Evolutionary conservation across 2,797 vertebrate species (phyloP), one percentile per base, ranked within the genome.

Genomic region (Macrochelys suwanniensis): DNA sequence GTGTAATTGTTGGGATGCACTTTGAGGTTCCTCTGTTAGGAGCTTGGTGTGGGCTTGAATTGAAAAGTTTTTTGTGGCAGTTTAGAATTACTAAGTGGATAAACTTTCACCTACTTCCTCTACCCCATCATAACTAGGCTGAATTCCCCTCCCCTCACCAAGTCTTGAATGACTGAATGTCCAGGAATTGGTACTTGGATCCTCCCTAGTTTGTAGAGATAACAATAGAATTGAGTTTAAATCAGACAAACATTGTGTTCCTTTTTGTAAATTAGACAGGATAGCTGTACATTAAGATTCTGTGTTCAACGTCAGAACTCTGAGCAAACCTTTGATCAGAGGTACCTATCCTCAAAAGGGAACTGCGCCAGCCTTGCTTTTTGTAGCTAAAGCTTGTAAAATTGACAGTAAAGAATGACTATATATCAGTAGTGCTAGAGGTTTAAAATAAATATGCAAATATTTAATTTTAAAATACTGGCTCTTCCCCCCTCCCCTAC

Each of bases 311-410:
- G 94, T 87, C 47, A 1, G 85, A 89, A 1, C 37, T 26, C 31
- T 33, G 2, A 85, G 8, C 83, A 47, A 13, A 0, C n/a, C 59
- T 87, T 86, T 80, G 10, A 31, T 81, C 57, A 49, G 61, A 59
- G 71, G 17, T 1, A 15, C 80, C 89, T 95, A 86, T 25, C 80
- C 45, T 81, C 7, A 86, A 82, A 84, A 33, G 50, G 89, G 57
- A 7, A 77, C 11, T 81, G 1, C 49, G 85, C 21, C 28, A 15
- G 1, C 51, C 68, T 81, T 71, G 51, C 2, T 26, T 74, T 93
- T 80, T 45, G 56, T 0, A 80, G 23, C 79, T 86, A 50, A 17
- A 17, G 17, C 49, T 84, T 59, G 74, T 0, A 2, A 0, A 0
- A 80, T 93, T 89, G 12, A 89, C 45, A 50, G 7, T 89, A 21